phyloP scores from a whole-genome alignment of 2,888 invertebrate species.

The Cartodere bifasciata region DNA sequence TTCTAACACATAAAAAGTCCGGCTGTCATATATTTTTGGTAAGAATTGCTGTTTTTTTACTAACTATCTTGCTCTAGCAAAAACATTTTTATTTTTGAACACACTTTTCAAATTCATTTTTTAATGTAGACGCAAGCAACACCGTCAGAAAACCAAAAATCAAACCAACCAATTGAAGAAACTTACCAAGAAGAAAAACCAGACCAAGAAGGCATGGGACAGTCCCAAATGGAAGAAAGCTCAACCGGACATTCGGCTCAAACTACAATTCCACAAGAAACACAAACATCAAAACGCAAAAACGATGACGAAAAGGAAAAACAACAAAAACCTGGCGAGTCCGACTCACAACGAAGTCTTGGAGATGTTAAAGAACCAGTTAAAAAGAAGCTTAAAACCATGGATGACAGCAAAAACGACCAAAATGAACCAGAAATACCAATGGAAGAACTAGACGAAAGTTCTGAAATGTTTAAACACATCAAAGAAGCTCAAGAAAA shows the following conservation, averaged over 20 bases:
- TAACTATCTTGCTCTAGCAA: neutral
- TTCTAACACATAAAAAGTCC: no score
- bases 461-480: slow-evolving; percentile 59
- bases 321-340: slow-evolving; percentile 60
- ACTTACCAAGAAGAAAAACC: slow-evolving; percentile 46
- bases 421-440: slow-evolving; percentile 35
- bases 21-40: no score
- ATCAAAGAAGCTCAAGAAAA: slow-evolving; percentile 65
- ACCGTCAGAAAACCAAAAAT: slow-evolving; percentile 25
- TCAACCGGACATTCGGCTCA: slow-evolving; percentile 52
- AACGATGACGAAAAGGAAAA: slow-evolving; percentile 38
- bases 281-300: slow-evolving; percentile 21
- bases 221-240: slow-evolving; percentile 60
- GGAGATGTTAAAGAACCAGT: slow-evolving; percentile 51
- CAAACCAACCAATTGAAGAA: slow-evolving; percentile 35
- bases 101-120: slow-evolving; percentile 8
- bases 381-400: slow-evolving; percentile 47
- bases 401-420: slow-evolving; percentile 34
- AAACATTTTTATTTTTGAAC: slow-evolving; percentile 6
- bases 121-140: slow-evolving; percentile 36
- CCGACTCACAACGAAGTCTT: slow-evolving; percentile 60
- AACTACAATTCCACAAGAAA: slow-evolving; percentile 26
- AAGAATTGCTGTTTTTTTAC: no score
- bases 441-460: slow-evolving; percentile 38
- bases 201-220: slow-evolving; percentile 56